Evolutionary conservation across 1,140 invertebrate species (phyloP).

Genomic region (Pseudomyrmex concolor): DNA sequence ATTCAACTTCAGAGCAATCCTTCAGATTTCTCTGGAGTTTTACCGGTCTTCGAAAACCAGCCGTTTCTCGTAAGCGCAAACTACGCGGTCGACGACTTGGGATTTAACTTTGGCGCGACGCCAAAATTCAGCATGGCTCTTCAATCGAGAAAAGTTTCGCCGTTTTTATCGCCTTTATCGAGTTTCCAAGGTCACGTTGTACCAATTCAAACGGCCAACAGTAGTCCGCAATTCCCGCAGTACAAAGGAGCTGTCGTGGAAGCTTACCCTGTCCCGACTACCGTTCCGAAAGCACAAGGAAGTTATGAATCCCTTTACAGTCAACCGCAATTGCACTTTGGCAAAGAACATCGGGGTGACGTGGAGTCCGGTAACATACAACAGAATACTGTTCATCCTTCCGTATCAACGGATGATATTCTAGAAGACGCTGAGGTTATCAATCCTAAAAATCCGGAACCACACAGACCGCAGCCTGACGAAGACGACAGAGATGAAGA

Average conservation of each 20-base stretch:
- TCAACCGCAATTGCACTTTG: constrained; percentile 81
- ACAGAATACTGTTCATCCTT: constrained; percentile 43
- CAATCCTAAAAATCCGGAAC: constrained; percentile 76
- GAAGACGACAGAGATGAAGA: constrained; percentile 64
- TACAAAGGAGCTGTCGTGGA: constrained; percentile 71
- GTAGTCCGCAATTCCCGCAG: constrained; percentile 71
- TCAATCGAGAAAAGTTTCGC: constrained; percentile 47
- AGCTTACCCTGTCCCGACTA: constrained; percentile 33
- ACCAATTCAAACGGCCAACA: constrained; percentile 66
- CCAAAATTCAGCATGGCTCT: constrained; percentile 42
- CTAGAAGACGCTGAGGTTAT: constrained; percentile 80
- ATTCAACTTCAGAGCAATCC: constrained; percentile 64
- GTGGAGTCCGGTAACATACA: not conserved
- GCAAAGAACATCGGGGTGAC: not conserved
- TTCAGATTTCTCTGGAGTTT: constrained; percentile 53
- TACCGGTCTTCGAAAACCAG: constrained; percentile 66
- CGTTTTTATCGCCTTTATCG: constrained; percentile 59
- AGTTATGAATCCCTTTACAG: constrained; percentile 75
- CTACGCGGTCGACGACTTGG: constrained; percentile 67
- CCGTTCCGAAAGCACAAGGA: constrained; percentile 40
- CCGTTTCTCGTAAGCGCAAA: constrained; percentile 70
- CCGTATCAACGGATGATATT: constrained; percentile 72
- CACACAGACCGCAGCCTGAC: constrained; percentile 67
- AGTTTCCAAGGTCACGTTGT: constrained; percentile 72
- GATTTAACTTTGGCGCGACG: constrained; percentile 62